These are phyloP conservation scores for Manis pentadactyla DNA, from an alignment of 2,797 vertebrate species.

Conservation along the genomic window DNA sequence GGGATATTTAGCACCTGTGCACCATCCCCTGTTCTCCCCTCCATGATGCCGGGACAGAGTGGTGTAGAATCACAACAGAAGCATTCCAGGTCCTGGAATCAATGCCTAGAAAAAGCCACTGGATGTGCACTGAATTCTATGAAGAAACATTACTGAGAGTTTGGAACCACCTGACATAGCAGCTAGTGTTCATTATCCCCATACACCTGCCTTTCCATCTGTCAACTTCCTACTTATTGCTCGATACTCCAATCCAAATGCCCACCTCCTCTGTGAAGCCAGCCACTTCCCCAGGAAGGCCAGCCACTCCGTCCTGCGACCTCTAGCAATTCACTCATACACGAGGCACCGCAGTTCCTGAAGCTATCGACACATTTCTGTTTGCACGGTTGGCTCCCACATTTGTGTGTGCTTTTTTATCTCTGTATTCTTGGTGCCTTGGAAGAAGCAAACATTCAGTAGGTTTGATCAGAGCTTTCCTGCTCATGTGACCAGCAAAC, in stretches of 20 bases:
- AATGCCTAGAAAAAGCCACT: background rate
- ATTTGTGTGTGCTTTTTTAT: background rate
- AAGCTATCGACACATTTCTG: background rate
- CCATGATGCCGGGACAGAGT: background rate
- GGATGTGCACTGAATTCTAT: background rate
- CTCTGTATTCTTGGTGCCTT: background rate
- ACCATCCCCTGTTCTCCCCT: background rate
- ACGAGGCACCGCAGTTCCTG: background rate
- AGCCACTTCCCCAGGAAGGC: background rate
- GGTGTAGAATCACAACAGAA: background rate
- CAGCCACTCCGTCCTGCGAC: background rate
- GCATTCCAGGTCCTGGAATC: background rate
- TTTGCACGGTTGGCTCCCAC: background rate
- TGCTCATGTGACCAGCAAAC: too few species aligned
- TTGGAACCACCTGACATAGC: background rate
- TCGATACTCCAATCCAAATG: background rate
- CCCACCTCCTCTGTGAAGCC: background rate
- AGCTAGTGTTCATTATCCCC: background rate
- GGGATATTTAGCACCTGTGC: background rate
- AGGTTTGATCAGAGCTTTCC: background rate
- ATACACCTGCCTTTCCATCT: background rate
- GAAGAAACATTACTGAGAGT: background rate
- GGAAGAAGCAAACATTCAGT: background rate
- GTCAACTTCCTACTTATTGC: background rate
- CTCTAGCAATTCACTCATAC: fast-evolving